These are phyloP conservation scores for Psilopsiagon aurifrons DNA, from an alignment of 2,113 vertebrate genomes.

Conservation along the genomic window DNA sequence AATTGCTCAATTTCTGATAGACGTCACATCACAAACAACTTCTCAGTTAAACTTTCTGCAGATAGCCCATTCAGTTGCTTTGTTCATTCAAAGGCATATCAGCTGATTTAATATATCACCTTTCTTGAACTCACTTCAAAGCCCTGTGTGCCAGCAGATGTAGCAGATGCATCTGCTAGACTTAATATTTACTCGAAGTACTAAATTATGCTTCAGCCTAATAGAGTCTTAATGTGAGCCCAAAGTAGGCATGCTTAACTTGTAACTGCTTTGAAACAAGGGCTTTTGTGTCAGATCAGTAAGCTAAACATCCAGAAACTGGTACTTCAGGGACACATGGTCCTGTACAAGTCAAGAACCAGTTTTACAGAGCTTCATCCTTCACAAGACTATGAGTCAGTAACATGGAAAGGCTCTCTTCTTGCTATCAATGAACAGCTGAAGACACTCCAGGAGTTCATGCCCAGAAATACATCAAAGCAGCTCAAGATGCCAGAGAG, in stretches of 20 bases:
- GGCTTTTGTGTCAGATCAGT: neutral
- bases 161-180: neutral
- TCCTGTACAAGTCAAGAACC: neutral
- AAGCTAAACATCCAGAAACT: neutral
- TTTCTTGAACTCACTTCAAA: neutral
- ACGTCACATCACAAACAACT: neutral
- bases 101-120: neutral
- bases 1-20: neutral
- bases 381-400: neutral
- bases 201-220: neutral
- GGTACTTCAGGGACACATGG: neutral
- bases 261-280: neutral
- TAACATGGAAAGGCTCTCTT: neutral
- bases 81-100: neutral
- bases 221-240: neutral
- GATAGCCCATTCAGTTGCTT: neutral
- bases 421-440: neutral
- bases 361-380: neutral
- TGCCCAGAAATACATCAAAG: neutral
- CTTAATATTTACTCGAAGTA: neutral
- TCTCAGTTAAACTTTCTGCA: neutral
- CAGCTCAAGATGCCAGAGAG: neutral
- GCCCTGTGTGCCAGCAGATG: neutral
- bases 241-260: neutral
- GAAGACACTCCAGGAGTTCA: slow-evolving; percentile 28